Evolutionary conservation across 2,113 vertebrate species (phyloP), one percentile per base, ranked within the genome.

Genomic region (Cariama cristata): DNA sequence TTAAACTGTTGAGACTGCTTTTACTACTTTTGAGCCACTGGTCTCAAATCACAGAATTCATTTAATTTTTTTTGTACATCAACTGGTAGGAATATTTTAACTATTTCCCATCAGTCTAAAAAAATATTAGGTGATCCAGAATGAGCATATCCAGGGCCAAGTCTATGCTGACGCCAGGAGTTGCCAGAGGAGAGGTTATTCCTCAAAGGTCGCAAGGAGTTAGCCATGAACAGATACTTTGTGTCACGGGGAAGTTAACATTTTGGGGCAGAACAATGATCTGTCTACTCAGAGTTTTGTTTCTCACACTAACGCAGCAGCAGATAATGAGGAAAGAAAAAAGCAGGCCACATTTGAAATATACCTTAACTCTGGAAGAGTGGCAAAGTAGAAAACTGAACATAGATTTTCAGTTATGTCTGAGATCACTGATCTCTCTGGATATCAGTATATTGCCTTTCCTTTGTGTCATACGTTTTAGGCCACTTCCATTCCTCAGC

Each of bases 121-220:
- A 69, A 33, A n/a, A 71, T 28, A 28, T 23, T 27, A 21, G 2
- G 7, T 59, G 5, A 35, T 50, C 3, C 11, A 90, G 45, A 79
- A 59, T 14, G 4, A 82, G 2, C 6, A 27, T 7, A n/a, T 4
- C 2, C 7, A 21, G 4, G 12, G 4, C 3, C 21, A 38, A 72
- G 20, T 5, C 8, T 56, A 1, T 44, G 28, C 2, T 53, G 6
- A 35, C 85, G 13, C 2, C 6, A 59, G 10, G 42, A 44, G 5
- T 0, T 15, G 33, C 5, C 7, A 22, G 45, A 66, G 40, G 11
- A 44, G 16, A 87, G 0, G 1, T 60, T 72, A 11, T 68, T 89
- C 22, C 64, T 53, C 0, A 0, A 62, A 42, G 5, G 3, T 21
- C 2, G 0, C 11, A 40, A 64, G 12, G 24, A 52, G 3, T 0